These are phyloP conservation scores for Grallaria varia DNA, from an alignment of 2,113 vertebrate genomes.

Conservation along the genomic window DNA sequence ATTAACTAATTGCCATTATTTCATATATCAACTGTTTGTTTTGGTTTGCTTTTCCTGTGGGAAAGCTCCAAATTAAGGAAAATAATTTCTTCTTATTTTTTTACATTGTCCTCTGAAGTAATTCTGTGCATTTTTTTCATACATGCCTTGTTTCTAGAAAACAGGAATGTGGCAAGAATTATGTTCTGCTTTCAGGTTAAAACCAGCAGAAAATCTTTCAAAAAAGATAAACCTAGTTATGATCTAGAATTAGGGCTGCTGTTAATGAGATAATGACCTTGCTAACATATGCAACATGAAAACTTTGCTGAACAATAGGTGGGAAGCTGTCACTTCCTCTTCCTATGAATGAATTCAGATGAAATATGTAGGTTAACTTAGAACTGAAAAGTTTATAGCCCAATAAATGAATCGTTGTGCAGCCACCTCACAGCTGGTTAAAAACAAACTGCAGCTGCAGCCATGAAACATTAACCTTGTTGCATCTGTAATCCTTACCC, in stretches of 20 bases:
- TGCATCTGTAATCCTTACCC: neutral
- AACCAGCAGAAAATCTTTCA: neutral
- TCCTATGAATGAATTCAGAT: neutral
- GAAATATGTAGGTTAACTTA: neutral
- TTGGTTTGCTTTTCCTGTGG: neutral
- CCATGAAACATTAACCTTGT: neutral
- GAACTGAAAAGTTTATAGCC: neutral
- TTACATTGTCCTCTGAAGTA: neutral
- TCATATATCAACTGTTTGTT: neutral
- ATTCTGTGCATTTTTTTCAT: neutral
- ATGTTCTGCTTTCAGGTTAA: neutral
- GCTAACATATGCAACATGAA: neutral
- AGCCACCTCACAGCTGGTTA: neutral
- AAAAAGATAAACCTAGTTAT: neutral
- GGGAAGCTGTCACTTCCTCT: conserved; percentile 18
- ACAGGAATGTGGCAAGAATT: neutral
- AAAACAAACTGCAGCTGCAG: neutral
- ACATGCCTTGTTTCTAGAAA: neutral
- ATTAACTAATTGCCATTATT: neutral
- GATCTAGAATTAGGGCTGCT: neutral
- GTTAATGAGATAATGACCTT: neutral
- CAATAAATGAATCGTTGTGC: neutral
- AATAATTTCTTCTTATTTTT: neutral
- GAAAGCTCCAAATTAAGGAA: neutral
- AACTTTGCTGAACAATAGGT: neutral